Evolutionary conservation across 2,888 invertebrate species (phyloP).

Genomic region (Microplitis deprimator): DNA sequence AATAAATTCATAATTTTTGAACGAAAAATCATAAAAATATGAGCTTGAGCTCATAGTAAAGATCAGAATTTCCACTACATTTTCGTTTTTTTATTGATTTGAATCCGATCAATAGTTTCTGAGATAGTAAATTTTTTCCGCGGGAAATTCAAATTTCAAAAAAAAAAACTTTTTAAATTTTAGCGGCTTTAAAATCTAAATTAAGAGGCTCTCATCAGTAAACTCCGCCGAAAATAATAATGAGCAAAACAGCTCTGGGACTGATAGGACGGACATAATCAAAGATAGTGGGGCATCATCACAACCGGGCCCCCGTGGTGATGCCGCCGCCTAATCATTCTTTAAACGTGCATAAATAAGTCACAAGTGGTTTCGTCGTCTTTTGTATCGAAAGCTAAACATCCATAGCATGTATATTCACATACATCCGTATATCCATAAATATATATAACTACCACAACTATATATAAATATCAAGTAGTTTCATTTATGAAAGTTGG

Average conservation of each 20-base stretch:
- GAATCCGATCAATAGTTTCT: no score
- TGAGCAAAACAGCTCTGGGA: not conserved
- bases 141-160: no score
- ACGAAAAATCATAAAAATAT: no score
- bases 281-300: constrained; percentile 51
- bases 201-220: not conserved
- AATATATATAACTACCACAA: not conserved
- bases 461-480: not conserved
- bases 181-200: not conserved
- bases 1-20: no score
- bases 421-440: not conserved
- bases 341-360: constrained; percentile 71
- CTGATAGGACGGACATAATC: not conserved
- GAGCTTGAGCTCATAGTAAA: no score
- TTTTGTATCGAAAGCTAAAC: not conserved
- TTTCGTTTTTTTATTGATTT: no score
- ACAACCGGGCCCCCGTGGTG: constrained; percentile 62
- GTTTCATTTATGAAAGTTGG: not conserved
- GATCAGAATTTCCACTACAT: no score
- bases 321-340: constrained; percentile 70
- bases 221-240: not conserved
- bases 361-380: constrained; percentile 42
- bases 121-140: no score
- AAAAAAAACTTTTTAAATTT: no score
- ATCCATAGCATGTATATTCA: not conserved